These are phyloP conservation scores for Cantharis rufa DNA, from an alignment of 2,888 invertebrate genomes.

Conservation along the genomic window DNA sequence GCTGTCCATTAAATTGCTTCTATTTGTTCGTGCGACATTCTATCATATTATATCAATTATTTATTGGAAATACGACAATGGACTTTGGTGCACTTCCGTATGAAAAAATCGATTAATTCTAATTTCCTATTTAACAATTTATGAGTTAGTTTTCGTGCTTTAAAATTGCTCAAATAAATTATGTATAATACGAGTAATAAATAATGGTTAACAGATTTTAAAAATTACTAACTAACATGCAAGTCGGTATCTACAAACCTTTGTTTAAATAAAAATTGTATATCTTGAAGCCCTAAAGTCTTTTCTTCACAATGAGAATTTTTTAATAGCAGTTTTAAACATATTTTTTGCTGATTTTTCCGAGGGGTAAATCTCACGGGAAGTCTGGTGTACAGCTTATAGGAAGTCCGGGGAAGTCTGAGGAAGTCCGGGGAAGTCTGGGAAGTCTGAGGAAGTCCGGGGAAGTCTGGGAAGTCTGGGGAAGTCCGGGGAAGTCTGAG, in stretches of 20 bases:
- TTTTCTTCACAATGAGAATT: neutral
- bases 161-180: conserved; percentile 21
- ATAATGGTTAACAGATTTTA: conserved; percentile 29
- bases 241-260: conserved; percentile 13
- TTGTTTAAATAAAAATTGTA: neutral
- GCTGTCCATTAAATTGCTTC: neutral
- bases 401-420: too few relatives aligned
- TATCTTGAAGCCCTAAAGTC: neutral
- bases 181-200: conserved; percentile 26
- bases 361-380: too few relatives aligned
- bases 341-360: too few relatives aligned
- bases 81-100: neutral
- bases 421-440: too few relatives aligned
- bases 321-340: neutral
- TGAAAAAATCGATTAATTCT: conserved; percentile 14
- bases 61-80: conserved; percentile 2
- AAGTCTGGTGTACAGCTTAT: too few relatives aligned
- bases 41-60: neutral
- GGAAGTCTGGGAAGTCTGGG: too few relatives aligned
- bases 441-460: too few relatives aligned
- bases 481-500: too few relatives aligned
- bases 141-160: conserved; percentile 22
- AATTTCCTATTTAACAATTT: conserved; percentile 19
- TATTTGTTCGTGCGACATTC: neutral
- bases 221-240: conserved; percentile 25